phyloP scores from a whole-genome alignment of 2,113 vertebrate genomes.

The Heptranchias perlo region DNA sequence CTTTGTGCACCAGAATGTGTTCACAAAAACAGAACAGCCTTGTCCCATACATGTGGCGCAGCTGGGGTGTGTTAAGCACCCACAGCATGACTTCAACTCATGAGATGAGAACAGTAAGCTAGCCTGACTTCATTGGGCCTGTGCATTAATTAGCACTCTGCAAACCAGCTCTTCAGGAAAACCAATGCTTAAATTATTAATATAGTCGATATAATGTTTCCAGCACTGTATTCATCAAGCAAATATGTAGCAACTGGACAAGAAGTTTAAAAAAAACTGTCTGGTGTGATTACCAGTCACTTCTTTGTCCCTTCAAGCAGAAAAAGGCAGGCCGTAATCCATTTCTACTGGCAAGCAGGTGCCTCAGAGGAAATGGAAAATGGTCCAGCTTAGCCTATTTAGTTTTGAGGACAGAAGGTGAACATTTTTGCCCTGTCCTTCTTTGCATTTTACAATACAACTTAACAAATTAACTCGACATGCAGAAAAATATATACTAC shows the following conservation, averaged over 20 bases:
- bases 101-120: not conserved
- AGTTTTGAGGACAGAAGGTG: not conserved
- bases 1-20: not conserved
- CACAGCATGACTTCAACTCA: not conserved
- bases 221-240: not conserved
- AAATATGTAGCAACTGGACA: not conserved
- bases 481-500: not conserved
- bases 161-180: not conserved
- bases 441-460: not conserved
- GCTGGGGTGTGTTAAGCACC: not conserved
- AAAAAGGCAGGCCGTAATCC: not conserved
- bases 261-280: not conserved
- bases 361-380: not conserved
- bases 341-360: not conserved
- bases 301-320: not conserved
- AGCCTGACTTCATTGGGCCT: not conserved
- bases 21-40: not conserved
- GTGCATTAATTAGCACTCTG: not conserved
- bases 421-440: no score
- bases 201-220: not conserved
- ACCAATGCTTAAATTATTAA: not conserved
- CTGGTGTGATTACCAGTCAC: not conserved
- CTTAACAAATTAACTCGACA: not conserved
- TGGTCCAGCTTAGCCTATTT: not conserved
- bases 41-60: not conserved